Evolutionary conservation across 1,140 invertebrate species (phyloP).

Genomic region (Pogonus chalceus): DNA sequence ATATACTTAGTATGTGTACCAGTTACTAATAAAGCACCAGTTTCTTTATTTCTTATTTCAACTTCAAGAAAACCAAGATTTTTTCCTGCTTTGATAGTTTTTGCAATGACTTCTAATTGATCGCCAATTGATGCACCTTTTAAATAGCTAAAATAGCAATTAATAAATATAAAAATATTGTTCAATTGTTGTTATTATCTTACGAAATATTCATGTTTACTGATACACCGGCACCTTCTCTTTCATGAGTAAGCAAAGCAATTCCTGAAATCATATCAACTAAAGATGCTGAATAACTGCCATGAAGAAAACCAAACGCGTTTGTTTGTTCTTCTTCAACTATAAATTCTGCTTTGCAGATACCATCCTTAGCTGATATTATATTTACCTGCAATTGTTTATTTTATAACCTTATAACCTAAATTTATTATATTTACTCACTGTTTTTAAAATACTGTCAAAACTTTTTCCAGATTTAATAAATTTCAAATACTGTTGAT

Average conservation of each 20-base stretch:
- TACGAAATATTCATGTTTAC: conserved; percentile 64
- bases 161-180: background rate
- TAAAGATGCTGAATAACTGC: conserved; percentile 70
- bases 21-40: background rate
- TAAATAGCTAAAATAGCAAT: conserved; percentile 39
- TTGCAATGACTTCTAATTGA: conserved; percentile 48
- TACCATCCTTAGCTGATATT: conserved; percentile 54
- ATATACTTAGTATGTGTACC: background rate
- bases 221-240: conserved; percentile 52
- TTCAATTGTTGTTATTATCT: conserved; percentile 12
- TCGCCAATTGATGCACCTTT: conserved; percentile 46
- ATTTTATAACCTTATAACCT: background rate
- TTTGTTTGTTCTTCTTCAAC: conserved; percentile 71
- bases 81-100: conserved; percentile 45
- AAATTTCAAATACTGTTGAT: background rate
- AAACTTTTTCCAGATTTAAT: background rate
- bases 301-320: conserved; percentile 63
- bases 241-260: conserved; percentile 58
- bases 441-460: background rate
- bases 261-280: conserved; percentile 76
- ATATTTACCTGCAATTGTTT: conserved; percentile 48
- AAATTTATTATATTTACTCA: background rate
- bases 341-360: conserved; percentile 64
- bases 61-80: conserved; percentile 48
- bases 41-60: conserved; percentile 41